phyloP scores from a whole-genome alignment of 2,797 vertebrate species.

The Trichosurus vulpecula region DNA sequence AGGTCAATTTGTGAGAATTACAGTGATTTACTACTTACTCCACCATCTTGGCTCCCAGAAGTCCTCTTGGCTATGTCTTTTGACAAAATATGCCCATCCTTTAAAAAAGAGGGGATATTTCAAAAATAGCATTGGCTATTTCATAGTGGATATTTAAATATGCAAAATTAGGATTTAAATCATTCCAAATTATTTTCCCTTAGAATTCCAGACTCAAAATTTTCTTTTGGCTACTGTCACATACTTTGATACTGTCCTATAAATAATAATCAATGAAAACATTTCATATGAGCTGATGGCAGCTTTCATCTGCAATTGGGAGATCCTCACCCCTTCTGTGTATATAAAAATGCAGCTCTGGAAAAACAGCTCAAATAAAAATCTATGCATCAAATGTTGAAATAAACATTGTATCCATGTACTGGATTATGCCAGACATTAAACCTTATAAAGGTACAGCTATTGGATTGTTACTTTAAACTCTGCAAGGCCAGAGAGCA shows the following conservation, averaged over 20 bases:
- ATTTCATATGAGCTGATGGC: not conserved
- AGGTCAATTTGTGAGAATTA: too few species aligned
- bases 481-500: not conserved
- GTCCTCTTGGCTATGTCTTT: too few species aligned
- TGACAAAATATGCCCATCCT: too few species aligned
- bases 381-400: not conserved
- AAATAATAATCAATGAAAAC: constrained; percentile 17
- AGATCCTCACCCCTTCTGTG: not conserved
- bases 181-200: too few species aligned
- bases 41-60: too few species aligned
- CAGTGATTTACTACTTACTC: too few species aligned
- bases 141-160: too few species aligned
- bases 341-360: not conserved
- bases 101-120: too few species aligned
- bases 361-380: not conserved
- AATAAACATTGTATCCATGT: not conserved
- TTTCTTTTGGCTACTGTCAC: not conserved
- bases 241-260: not conserved
- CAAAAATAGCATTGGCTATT: too few species aligned
- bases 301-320: not conserved
- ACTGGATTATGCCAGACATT: not conserved
- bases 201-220: too few species aligned
- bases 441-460: not conserved
- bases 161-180: too few species aligned
- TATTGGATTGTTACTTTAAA: not conserved